Conservation (phyloP, 2,888 invertebrate species). For the Dynastes tityus region DNA sequence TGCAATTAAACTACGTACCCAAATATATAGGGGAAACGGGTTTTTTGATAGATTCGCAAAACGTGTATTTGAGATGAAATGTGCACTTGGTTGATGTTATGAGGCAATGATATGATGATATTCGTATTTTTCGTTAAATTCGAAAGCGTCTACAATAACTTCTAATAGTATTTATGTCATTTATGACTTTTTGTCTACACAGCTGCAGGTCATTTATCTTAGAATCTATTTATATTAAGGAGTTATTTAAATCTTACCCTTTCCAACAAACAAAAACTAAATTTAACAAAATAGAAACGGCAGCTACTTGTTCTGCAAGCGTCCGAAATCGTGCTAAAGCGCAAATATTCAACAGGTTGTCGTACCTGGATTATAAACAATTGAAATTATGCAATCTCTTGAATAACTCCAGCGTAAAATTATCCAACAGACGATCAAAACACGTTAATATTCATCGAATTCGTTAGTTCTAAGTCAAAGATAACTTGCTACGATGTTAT, state of each 20-base stretch:
- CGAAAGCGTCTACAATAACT: neutral
- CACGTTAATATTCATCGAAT: neutral
- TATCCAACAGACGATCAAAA: neutral
- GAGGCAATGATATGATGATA: neutral
- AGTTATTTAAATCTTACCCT: constrained; percentile 43
- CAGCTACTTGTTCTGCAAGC: constrained; percentile 9
- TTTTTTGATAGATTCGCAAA: no score
- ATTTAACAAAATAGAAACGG: constrained; percentile 17
- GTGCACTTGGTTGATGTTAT: neutral
- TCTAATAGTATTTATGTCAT: constrained; percentile 19
- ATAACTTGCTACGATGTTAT: neutral
- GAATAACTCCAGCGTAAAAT: neutral
- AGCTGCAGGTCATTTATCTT: constrained; percentile 50
- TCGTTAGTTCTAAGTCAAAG: neutral
- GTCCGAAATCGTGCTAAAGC: neutral
- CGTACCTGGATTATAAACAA: constrained; percentile 33
- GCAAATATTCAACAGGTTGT: constrained; percentile 41
- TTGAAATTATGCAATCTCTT: constrained; percentile 40
- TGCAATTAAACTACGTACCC: constrained; percentile 12
- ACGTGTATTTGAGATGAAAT: constrained; percentile 1
- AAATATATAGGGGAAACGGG: no score
- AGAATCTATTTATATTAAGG: constrained; percentile 40
- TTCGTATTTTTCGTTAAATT: constrained; percentile 1
- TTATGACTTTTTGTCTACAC: constrained; percentile 41
- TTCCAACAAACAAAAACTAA: constrained; percentile 27